Conservation (phyloP, 2,113 vertebrate genomes). For the Shinisaurus crocodilurus region DNA sequence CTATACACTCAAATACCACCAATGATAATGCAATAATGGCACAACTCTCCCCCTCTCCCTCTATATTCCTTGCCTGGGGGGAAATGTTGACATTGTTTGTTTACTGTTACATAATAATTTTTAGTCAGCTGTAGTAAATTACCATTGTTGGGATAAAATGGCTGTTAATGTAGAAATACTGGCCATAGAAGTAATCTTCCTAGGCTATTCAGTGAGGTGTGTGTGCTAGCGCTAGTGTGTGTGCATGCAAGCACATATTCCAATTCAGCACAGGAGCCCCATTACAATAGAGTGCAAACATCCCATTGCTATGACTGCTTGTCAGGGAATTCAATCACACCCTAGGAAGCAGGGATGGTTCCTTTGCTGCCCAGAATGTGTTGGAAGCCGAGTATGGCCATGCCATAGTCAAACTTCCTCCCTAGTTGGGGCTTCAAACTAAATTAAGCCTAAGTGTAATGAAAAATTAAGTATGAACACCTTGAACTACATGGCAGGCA, state of each 20-base stretch:
- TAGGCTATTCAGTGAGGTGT: not conserved
- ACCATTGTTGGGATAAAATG: not conserved
- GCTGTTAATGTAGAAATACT: not conserved
- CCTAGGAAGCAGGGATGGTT: not conserved
- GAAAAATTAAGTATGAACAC: not conserved
- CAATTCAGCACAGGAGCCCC: not conserved
- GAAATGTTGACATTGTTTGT: not conserved
- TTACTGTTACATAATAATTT: not conserved
- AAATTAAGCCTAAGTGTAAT: not conserved
- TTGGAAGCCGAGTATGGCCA: not conserved
- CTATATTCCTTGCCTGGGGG: not conserved
- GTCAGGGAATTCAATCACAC: not conserved
- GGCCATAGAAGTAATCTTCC: not conserved
- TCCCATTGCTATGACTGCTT: not conserved
- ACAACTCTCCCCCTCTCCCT: not conserved
- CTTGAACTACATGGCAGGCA: not conserved
- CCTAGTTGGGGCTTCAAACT: not conserved
- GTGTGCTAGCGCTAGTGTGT: too few relatives aligned
- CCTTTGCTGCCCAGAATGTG: too few relatives aligned
- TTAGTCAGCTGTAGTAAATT: not conserved
- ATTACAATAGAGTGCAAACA: not conserved
- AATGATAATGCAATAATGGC: not conserved
- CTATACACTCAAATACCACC: not conserved
- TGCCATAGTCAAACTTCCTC: not conserved
- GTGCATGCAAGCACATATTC: too few relatives aligned